Conservation (phyloP, 2,113 vertebrate species). For the Pampusana beccarii region DNA sequence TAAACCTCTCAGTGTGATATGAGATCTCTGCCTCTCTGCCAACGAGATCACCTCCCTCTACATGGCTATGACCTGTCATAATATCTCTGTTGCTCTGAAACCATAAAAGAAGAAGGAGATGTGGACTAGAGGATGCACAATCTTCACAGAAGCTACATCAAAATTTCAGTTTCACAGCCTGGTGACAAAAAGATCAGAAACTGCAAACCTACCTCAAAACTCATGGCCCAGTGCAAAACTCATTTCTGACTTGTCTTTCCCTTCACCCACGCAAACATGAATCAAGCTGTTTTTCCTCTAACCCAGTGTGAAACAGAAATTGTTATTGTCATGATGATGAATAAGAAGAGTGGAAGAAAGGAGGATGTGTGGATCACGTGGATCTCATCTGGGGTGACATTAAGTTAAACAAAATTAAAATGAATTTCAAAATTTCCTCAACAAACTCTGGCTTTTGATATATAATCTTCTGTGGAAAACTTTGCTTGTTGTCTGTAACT, state of each 20-base stretch:
- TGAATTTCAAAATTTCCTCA: background rate
- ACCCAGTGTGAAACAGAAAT: background rate
- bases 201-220: background rate
- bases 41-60: background rate
- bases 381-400: background rate
- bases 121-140: background rate
- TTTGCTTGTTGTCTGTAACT: background rate
- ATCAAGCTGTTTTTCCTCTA: slow-evolving; percentile 27
- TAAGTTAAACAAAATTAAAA: background rate
- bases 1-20: slow-evolving; percentile 36
- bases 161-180: background rate
- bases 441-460: background rate
- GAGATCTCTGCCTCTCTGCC: background rate
- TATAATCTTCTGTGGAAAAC: background rate
- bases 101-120: background rate
- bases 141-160: background rate
- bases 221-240: background rate
- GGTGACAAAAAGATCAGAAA: background rate
- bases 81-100: background rate
- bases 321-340: slow-evolving; percentile 38
- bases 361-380: background rate
- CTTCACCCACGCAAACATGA: background rate
- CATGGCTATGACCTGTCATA: background rate
- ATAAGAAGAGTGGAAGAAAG: slow-evolving; percentile 21
- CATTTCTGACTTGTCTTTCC: background rate